These are phyloP conservation scores for Odontomyia ornata DNA, from an alignment of 2,888 invertebrate species.

Conservation along the genomic window DNA sequence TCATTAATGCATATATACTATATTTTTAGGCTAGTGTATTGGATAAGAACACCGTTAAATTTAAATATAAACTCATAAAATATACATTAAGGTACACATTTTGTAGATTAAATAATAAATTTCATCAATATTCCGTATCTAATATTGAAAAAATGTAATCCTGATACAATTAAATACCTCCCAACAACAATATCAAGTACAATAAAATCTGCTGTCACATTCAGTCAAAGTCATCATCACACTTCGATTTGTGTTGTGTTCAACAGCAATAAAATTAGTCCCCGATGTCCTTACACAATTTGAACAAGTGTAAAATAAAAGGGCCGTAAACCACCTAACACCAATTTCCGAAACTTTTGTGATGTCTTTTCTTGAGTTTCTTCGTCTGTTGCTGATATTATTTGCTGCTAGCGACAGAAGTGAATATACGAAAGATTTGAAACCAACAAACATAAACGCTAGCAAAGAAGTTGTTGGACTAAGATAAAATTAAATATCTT, in stretches of 20 bases:
- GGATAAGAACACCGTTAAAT: too few species aligned
- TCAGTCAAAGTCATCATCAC: neutral
- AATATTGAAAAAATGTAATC: too few species aligned
- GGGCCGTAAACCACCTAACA: constrained; percentile 12
- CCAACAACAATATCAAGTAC: too few species aligned
- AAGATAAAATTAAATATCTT: constrained; percentile 17
- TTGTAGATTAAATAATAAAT: too few species aligned
- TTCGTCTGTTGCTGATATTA: too few species aligned
- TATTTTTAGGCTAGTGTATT: too few species aligned
- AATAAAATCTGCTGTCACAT: constrained; percentile 4
- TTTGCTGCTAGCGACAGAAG: neutral
- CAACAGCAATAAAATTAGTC: constrained; percentile 6
- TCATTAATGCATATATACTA: too few species aligned
- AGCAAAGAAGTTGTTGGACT: neutral
- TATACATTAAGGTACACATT: too few species aligned
- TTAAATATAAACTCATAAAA: too few species aligned
- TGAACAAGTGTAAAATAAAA: constrained; percentile 13
- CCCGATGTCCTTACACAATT: constrained; percentile 21
- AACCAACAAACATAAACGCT: neutral
- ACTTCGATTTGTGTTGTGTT: neutral
- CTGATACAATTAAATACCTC: too few species aligned
- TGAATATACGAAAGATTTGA: neutral
- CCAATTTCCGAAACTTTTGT: constrained; percentile 18
- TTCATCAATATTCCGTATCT: too few species aligned
- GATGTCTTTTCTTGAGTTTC: neutral